Percentiles rank a stretch among this genome's conserved stretches.
These are phyloP conservation scores for Venustoraphidia nigricollis DNA, from an alignment of 2,888 invertebrate genomes.

Conservation along the genomic window DNA sequence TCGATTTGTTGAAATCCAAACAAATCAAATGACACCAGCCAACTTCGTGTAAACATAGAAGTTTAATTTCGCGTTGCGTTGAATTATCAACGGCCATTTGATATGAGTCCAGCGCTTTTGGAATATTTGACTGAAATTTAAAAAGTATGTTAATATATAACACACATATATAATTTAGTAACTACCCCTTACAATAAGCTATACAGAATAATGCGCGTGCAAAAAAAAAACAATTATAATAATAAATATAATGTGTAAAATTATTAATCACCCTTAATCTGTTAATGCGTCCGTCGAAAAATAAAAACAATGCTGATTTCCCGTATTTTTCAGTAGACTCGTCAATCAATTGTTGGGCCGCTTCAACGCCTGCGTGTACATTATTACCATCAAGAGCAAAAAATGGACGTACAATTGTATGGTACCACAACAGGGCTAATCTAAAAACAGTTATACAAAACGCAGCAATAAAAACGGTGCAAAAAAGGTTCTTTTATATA, in stretches of 20 bases:
- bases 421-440: conserved; percentile 47
- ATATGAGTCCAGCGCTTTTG: conserved; percentile 38
- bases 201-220: too few species aligned
- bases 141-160: background rate
- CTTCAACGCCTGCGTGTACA: conserved; percentile 38
- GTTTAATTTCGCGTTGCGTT: conserved; percentile 44
- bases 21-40: conserved; percentile 51
- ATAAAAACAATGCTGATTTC: conserved; percentile 46
- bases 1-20: conserved; percentile 37
- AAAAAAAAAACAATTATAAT: background rate
- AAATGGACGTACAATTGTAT: conserved; percentile 50
- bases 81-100: conserved; percentile 38
- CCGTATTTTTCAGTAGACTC: conserved; percentile 38
- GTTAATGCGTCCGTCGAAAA: conserved; percentile 45
- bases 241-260: background rate
- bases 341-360: conserved; percentile 33
- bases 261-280: conserved; percentile 38
- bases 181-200: too few species aligned
- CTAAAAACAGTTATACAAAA: conserved; percentile 19
- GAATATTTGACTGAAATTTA: conserved; percentile 38
- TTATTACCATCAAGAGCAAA: conserved; percentile 47
- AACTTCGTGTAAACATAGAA: conserved; percentile 41
- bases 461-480: too few species aligned
- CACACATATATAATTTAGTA: too few species aligned
- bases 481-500: too few species aligned